Conservation (phyloP, 2,113 vertebrate species). For the Pollachius pollachius region DNA sequence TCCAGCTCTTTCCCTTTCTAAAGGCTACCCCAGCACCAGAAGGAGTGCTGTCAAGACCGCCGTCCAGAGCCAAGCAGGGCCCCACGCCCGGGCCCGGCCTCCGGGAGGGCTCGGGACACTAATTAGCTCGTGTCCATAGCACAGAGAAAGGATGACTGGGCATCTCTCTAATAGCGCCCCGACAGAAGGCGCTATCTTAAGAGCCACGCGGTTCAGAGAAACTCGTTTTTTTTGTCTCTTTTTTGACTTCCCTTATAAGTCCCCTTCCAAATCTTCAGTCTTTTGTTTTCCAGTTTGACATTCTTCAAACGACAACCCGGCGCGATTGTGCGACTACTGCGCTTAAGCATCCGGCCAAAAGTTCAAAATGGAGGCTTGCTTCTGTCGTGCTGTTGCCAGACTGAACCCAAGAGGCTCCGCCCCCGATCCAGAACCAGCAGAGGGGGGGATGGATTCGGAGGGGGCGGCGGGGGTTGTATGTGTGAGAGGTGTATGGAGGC, state of each 20-base stretch:
- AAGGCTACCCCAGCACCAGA: constrained; percentile 49
- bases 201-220: constrained; percentile 24
- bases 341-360: too few relatives aligned
- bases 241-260: too few relatives aligned
- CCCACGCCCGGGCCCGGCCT: constrained; percentile 26
- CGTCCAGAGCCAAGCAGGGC: constrained; percentile 53
- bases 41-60: constrained; percentile 30
- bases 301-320: too few relatives aligned
- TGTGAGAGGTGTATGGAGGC: constrained; percentile 18
- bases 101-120: constrained; percentile 35
- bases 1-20: constrained; percentile 59
- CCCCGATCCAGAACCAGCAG: too few relatives aligned
- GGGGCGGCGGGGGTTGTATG: background rate
- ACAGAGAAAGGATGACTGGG: constrained; percentile 23
- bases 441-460: too few relatives aligned
- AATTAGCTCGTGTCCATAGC: constrained; percentile 45
- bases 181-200: constrained; percentile 23
- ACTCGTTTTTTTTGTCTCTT: too few relatives aligned
- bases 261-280: too few relatives aligned
- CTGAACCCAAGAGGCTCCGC: too few relatives aligned
- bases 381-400: too few relatives aligned
- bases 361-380: too few relatives aligned
- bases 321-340: too few relatives aligned
- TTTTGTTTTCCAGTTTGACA: too few relatives aligned
- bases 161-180: constrained; percentile 37